A percentile compares a stretch with the other conserved stretches of the same genome.
Conservation (phyloP, 1,140 invertebrate species). For the Phocides pigmalion region DNA sequence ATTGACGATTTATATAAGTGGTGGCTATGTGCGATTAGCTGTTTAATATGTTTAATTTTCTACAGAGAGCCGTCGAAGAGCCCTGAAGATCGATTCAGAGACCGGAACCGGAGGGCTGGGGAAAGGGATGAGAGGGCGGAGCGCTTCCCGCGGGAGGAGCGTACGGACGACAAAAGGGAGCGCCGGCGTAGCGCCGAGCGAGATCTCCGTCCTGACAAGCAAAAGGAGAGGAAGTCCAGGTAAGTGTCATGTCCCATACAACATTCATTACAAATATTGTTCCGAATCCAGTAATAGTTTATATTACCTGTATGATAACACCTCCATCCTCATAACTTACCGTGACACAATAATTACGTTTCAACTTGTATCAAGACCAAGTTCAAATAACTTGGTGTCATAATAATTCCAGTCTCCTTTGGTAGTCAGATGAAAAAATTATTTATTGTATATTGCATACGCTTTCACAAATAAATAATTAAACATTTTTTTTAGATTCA, state of each 20-base stretch:
- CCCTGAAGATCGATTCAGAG: conserved; percentile 51
- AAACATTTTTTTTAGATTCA: conserved; percentile 58
- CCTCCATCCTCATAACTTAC: no score
- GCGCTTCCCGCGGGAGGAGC: background rate
- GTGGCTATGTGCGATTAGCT: conserved; percentile 45
- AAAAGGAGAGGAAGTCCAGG: conserved; percentile 57
- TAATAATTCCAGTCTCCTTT: no score
- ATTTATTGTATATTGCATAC: no score
- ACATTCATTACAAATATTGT: no score
- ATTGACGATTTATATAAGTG: conserved; percentile 1
- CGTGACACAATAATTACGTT: no score
- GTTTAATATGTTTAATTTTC: conserved; percentile 4
- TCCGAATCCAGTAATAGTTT: no score
- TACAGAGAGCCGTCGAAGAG: conserved; percentile 39
- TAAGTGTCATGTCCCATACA: no score
- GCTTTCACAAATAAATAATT: no score
- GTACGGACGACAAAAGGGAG: background rate
- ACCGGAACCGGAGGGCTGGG: conserved; percentile 25
- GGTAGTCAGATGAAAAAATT: no score
- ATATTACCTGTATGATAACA: no score
- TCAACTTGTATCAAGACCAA: no score
- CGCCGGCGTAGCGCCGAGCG: background rate
- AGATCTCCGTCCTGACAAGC: conserved; percentile 20
- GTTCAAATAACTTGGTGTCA: no score
- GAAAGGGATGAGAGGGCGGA: conserved; percentile 24